Percentiles rank a stretch among this genome's conserved stretches.
Evolutionary conservation across 2,113 vertebrate genomes (phyloP).

Genomic region (Mohoua ochrocephala): DNA sequence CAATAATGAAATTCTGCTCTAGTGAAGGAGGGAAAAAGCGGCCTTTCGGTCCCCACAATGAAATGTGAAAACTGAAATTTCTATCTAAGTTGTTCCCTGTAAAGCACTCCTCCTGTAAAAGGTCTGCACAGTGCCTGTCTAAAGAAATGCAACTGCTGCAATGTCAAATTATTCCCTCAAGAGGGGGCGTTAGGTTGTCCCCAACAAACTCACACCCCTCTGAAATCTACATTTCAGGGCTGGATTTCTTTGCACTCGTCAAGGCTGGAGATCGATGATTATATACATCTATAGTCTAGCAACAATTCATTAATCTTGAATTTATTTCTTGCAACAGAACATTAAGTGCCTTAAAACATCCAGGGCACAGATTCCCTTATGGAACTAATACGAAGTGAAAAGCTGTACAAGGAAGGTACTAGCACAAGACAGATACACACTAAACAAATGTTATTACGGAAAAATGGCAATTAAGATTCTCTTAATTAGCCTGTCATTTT

Average conservation of each 20-base stretch:
- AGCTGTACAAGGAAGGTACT: slow-evolving; percentile 30
- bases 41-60: background rate
- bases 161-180: background rate
- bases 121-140: background rate
- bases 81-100: background rate
- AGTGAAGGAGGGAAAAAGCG: background rate
- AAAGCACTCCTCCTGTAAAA: background rate
- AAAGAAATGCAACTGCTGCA: background rate
- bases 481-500: slow-evolving; percentile 82
- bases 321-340: slow-evolving; percentile 17
- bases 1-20: background rate
- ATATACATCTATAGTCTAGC: background rate
- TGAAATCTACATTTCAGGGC: background rate
- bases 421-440: slow-evolving; percentile 58
- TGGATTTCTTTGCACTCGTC: background rate
- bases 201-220: background rate
- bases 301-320: slow-evolving; percentile 37
- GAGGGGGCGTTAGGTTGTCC: background rate
- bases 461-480: slow-evolving; percentile 78
- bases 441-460: slow-evolving; percentile 70
- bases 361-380: background rate
- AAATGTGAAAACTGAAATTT: background rate
- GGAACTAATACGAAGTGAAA: background rate
- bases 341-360: background rate
- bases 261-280: background rate